phyloP scores from a whole-genome alignment of 2,113 vertebrate genomes.

The Tachuris rubrigastra region DNA sequence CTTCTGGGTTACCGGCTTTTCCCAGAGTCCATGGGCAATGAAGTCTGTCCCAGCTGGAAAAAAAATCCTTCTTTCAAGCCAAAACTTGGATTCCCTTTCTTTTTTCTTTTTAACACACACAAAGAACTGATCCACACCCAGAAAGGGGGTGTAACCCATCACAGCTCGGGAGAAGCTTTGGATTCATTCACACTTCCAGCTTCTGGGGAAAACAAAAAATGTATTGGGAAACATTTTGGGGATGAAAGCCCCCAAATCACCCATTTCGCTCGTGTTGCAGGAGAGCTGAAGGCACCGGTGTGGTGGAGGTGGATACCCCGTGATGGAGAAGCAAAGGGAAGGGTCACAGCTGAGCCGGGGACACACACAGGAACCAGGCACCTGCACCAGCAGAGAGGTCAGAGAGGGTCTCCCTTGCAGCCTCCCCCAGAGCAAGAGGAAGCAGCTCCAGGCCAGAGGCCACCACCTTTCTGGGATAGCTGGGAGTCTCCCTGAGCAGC shows the following conservation, averaged over 20 bases:
- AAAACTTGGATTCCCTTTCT: neutral
- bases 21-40: neutral
- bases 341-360: neutral
- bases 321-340: neutral
- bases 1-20: neutral
- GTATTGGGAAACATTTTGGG: neutral
- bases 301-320: neutral
- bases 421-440: neutral
- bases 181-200: neutral
- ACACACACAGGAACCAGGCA: neutral
- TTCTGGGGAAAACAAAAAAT: neutral
- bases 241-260: too few species aligned
- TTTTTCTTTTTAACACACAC: neutral
- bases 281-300: neutral
- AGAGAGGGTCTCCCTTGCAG: neutral
- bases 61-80: neutral
- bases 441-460: too few species aligned
- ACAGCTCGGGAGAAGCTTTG: too few species aligned
- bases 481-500: neutral
- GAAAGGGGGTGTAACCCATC: neutral
- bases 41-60: neutral
- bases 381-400: neutral
- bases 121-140: neutral
- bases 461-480: neutral
- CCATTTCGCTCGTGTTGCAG: neutral